Evolutionary conservation across 53 echinoderm and acorn worm species (phyloP).

Genomic region (Astropecten irregularis): DNA sequence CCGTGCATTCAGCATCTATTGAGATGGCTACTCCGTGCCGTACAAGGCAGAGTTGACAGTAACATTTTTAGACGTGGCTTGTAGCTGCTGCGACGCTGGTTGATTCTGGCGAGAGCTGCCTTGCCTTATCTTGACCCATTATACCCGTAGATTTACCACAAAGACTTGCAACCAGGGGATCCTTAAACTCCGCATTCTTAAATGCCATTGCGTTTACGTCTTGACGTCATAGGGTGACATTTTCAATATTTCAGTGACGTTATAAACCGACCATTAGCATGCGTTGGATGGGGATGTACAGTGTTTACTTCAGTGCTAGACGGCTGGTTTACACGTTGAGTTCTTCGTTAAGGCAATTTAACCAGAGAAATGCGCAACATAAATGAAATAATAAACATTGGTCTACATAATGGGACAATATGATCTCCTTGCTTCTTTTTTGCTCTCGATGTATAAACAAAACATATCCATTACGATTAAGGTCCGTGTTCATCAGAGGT

Average conservation of each 20-base stretch:
- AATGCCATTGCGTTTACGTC: slow-evolving; percentile 15
- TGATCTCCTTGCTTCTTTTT: too few species aligned
- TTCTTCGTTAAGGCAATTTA: slow-evolving; percentile 13
- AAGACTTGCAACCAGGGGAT: slow-evolving; percentile 7
- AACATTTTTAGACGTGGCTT: slow-evolving; percentile 34
- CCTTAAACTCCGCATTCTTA: slow-evolving; percentile 9
- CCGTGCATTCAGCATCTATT: too few species aligned
- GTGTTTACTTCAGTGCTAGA: slow-evolving; percentile 20
- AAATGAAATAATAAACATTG: slow-evolving; percentile 32
- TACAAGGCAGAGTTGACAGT: slow-evolving; percentile 24
- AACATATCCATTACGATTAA: too few species aligned
- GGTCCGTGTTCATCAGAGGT: too few species aligned
- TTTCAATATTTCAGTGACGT: slow-evolving; percentile 29
- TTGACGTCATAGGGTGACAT: slow-evolving; percentile 29
- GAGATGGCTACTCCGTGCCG: too few species aligned
- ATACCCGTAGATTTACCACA: slow-evolving; percentile 4
- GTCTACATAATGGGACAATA: neutral
- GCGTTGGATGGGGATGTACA: neutral
- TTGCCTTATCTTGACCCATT: slow-evolving; percentile 2
- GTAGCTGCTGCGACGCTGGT: neutral
- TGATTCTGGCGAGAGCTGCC: slow-evolving; percentile 27
- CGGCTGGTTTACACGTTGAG: too few species aligned
- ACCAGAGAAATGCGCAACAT: slow-evolving; percentile 17
- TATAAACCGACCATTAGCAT: neutral
- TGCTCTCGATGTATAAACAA: too few species aligned